These are phyloP conservation scores for Lepus oiostolus DNA, from an alignment of 2,797 vertebrate genomes.

Conservation along the genomic window DNA sequence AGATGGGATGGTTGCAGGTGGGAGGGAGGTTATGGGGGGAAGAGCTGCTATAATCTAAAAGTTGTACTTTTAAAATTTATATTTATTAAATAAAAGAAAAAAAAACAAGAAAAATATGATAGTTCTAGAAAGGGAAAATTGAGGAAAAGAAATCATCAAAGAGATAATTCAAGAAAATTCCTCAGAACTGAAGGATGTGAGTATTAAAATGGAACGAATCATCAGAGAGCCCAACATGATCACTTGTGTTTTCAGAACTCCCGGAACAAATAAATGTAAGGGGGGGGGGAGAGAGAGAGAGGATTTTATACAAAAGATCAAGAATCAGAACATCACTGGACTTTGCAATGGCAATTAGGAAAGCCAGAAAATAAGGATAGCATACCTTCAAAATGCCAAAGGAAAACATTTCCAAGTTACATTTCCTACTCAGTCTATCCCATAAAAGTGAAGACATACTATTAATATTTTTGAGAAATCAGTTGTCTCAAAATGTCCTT, in stretches of 20 bases:
- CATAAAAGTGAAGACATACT: not conserved
- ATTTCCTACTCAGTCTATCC: not conserved
- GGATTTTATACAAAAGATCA: not conserved
- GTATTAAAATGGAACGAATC: not conserved
- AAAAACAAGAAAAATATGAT: not conserved
- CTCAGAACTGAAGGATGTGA: not conserved
- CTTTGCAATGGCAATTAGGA: not conserved
- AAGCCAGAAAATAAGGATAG: not conserved
- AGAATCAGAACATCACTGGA: not conserved
- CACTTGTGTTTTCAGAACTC: constrained; percentile 15
- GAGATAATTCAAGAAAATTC: constrained; percentile 55
- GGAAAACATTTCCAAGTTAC: not conserved
- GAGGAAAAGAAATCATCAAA: not conserved
- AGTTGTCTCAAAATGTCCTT: not conserved
- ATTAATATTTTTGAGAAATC: constrained; percentile 28
- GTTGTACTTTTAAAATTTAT: too few relatives aligned
- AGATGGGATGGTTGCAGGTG: too few relatives aligned
- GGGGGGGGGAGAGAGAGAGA: not conserved
- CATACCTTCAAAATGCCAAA: not conserved
- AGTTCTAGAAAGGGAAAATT: constrained; percentile 9
- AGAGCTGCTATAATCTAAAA: too few relatives aligned
- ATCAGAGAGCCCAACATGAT: not conserved
- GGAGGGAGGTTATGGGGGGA: too few relatives aligned
- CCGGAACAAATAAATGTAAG: not conserved
- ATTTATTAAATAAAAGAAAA: too few relatives aligned